Base-by-base conservation (phyloP, 1,140 invertebrate species). In the Polypedilum pembai region DNA sequence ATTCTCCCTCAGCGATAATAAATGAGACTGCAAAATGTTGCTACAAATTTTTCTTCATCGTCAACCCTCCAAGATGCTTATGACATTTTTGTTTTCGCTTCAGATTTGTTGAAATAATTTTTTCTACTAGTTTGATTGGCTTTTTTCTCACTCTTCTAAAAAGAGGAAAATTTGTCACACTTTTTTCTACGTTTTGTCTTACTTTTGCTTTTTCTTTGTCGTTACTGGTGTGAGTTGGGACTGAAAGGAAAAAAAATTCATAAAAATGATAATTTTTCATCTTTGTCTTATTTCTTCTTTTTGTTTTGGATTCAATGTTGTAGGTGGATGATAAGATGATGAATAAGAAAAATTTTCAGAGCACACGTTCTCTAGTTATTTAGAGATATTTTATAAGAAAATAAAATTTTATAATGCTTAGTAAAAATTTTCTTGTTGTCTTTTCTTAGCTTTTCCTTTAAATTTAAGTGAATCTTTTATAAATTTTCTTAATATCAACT, bases 21-120 rank as follows among this genome's bases (percentile, higher is more conserved):
- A 56, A 56, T 56, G 45, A 56, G 45, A 56, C 45, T 56, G 10
- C 45, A 56, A 56, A 56, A 56, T 56, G 45, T 56, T 56, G 45
- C 45, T 56, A 15, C 12, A 56, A 56, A 12, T 56, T 56, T n/a
- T 3, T 56, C 8, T 45, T 45, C 15, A 45, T 45, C 41, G 41
- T 8, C 41, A 45, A 12, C 41, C 41, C 41, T 45, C 41, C 41
- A 45, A 56, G 45, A 56, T 56, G 45, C 45, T 56, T 56, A 56
- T 56, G 45, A 56, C 45, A 56, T 56, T 56, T 15, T 56, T 56
- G 45, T n/a, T 56, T 12, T 56, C 24, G 5, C 24, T 33, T 33
- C 24, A 33, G 24, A 33, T 33, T 33, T 33, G 12, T 56, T 56
- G 45, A 56, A 56, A 56, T 56, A 45, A 45, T 56, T 56, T 56